Evolutionary conservation across 2,113 vertebrate genomes (phyloP).

Genomic region (Strix aluco): DNA sequence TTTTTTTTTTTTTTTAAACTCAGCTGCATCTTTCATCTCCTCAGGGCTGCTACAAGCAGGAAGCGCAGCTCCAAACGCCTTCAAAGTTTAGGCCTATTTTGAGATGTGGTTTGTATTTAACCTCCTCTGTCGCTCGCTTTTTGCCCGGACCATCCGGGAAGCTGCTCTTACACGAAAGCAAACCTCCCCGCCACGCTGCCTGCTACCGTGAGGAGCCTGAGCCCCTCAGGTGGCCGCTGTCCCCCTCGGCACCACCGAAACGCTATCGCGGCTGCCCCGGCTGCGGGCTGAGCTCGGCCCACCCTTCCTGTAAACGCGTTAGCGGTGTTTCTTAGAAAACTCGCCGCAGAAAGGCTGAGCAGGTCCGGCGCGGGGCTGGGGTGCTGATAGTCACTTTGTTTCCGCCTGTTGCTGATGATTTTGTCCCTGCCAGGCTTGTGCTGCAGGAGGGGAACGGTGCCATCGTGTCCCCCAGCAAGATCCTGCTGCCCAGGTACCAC

Average conservation of each 20-base stretch:
- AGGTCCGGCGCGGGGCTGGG: slow-evolving; percentile 2
- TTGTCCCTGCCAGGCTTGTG: fast-evolving
- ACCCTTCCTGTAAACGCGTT: slow-evolving; percentile 66
- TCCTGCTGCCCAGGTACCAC: fast-evolving
- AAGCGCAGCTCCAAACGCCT: background rate
- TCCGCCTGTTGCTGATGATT: background rate
- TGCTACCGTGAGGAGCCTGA: fast-evolving
- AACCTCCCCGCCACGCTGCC: background rate
- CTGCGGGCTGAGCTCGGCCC: background rate
- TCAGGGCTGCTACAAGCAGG: background rate
- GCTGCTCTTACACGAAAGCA: background rate
- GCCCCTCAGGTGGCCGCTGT: fast-evolving
- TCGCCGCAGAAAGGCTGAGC: slow-evolving; percentile 44
- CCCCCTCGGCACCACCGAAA: fast-evolving
- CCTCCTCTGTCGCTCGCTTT: background rate
- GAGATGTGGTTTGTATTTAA: slow-evolving; percentile 48
- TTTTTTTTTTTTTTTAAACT: background rate
- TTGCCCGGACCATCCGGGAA: background rate
- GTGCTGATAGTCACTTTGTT: background rate
- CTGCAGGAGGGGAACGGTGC: background rate
- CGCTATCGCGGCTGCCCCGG: fast-evolving
- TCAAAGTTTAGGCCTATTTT: slow-evolving; percentile 26
- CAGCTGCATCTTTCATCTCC: slow-evolving; percentile 35
- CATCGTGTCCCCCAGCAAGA: background rate
- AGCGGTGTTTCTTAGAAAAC: slow-evolving; percentile 72